Evolutionary conservation across 2,113 vertebrate genomes (phyloP), one percentile per base, ranked within the genome.

Genomic region (Muntiacus reevesi): DNA sequence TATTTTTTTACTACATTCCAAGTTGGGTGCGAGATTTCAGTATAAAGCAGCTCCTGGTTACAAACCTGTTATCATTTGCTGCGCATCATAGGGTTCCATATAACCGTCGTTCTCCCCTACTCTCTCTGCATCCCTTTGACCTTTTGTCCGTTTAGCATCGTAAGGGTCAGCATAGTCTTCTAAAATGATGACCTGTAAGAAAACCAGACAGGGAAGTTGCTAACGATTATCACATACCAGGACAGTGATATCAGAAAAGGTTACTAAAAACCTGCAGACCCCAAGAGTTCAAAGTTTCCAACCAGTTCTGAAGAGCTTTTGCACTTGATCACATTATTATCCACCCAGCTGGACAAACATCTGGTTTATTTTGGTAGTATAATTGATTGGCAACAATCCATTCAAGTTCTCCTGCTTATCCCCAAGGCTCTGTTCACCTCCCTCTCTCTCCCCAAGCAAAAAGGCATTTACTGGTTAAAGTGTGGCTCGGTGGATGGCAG

Each of bases 131-230:
- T 99, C 99, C 55, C 99, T 99, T 95, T 99, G 99, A 59, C 99
- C 99, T 93, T 99, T 99, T 2, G 99, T 99, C 95, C 99, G 99
- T 89, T 99, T 99, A 17, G 99, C 99, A 2, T 99, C 99, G 0
- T 99, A 99, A 3, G 99, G 99, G 97, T 99, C 99, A 0, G 99
- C 99, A 0, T 99, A 99, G 98, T 99, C 99, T 97, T 99, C 99
- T 97, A 99, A 97, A 95, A 99, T 99, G 78, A 99, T 99, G 97
- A 99, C 98, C 99, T 99, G 94, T 43, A 3, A n/a, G 28, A 55
- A 47, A 91, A 33, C 25, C 67, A 74, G 67, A 54, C n/a, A 52
- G 40, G 83, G 59, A 17, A 71, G 62, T 36, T 43, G 78, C 45
- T n/a, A 27, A 54, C 13, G 45, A 30, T 13, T 5, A 27, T 19